Evolutionary conservation across 2,113 vertebrate genomes (phyloP).

Genomic region (Osmerus eperlanus): DNA sequence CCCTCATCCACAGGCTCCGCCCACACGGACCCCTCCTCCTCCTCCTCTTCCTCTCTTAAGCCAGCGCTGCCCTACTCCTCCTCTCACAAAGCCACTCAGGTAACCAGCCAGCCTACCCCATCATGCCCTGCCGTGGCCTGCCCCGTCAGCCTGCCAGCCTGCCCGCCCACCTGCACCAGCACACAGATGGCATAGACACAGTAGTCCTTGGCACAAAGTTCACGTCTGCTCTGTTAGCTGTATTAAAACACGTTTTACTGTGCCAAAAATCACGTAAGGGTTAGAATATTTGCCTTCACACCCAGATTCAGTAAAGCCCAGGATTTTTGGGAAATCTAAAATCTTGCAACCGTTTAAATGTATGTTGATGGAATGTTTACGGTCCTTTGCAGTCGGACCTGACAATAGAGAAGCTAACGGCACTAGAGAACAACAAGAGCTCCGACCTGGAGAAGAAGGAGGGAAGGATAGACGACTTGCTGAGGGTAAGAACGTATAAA

Average conservation of each 20-base stretch:
- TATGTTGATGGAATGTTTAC: too few species aligned
- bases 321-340: too few species aligned
- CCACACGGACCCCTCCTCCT: slow-evolving; percentile 87
- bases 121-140: not conserved
- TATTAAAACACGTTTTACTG: not conserved
- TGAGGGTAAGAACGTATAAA: slow-evolving; percentile 79
- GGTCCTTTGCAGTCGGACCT: slow-evolving; percentile 80
- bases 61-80: slow-evolving; percentile 47
- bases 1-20: slow-evolving; percentile 85
- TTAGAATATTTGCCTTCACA: too few species aligned
- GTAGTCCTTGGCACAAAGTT: not conserved
- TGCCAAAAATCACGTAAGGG: not conserved
- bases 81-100: slow-evolving; percentile 89
- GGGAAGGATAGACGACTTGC: slow-evolving; percentile 90
- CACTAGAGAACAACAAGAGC: slow-evolving; percentile 92
- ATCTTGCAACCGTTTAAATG: too few species aligned
- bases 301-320: too few species aligned
- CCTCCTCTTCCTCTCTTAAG: slow-evolving; percentile 81
- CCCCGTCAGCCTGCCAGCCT: not conserved
- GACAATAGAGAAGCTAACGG: slow-evolving; percentile 92
- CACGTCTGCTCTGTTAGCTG: not conserved
- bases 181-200: not conserved
- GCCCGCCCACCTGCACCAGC: not conserved
- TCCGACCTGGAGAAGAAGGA: slow-evolving; percentile 97
- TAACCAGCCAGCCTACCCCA: slow-evolving; percentile 47